Percentiles rank a stretch among this genome's conserved stretches.
These are phyloP conservation scores for Mesoclemmys tuberculata DNA, from an alignment of 2,113 vertebrate species.

Conservation along the genomic window DNA sequence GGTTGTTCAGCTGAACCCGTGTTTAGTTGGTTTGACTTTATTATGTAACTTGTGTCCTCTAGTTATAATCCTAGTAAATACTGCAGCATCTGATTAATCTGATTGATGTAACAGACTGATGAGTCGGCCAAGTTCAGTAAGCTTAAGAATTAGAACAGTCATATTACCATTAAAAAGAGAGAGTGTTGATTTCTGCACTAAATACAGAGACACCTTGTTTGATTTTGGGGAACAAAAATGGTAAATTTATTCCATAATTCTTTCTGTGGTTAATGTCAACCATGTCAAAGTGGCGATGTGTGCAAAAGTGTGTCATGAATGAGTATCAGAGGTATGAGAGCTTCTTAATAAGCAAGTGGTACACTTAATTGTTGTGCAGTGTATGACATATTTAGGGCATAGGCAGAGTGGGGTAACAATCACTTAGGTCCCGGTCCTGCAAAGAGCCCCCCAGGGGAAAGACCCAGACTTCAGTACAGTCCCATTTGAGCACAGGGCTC, in stretches of 20 bases:
- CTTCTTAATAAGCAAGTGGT: background rate
- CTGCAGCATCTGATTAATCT: slow-evolving; percentile 51
- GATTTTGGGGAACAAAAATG: background rate
- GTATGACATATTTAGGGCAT: background rate
- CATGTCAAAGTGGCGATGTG: background rate
- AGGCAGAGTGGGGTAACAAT: background rate
- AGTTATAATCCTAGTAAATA: slow-evolving; percentile 45
- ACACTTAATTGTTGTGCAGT: background rate
- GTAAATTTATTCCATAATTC: background rate
- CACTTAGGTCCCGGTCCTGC: background rate
- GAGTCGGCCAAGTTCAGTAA: slow-evolving; percentile 62
- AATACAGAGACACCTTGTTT: background rate
- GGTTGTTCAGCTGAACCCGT: background rate
- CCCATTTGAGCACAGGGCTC: background rate
- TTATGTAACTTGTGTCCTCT: slow-evolving; percentile 58
- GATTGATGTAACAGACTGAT: slow-evolving; percentile 56
- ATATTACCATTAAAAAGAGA: background rate
- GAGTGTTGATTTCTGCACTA: background rate
- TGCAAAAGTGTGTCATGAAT: background rate
- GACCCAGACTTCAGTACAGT: background rate
- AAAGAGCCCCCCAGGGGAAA: background rate
- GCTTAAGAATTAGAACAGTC: background rate
- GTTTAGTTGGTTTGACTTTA: slow-evolving; percentile 17
- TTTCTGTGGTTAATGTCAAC: background rate
- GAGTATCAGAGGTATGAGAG: background rate